Conservation (phyloP, 2,797 vertebrate species). For the Gymnoscopelus microlampas region DNA sequence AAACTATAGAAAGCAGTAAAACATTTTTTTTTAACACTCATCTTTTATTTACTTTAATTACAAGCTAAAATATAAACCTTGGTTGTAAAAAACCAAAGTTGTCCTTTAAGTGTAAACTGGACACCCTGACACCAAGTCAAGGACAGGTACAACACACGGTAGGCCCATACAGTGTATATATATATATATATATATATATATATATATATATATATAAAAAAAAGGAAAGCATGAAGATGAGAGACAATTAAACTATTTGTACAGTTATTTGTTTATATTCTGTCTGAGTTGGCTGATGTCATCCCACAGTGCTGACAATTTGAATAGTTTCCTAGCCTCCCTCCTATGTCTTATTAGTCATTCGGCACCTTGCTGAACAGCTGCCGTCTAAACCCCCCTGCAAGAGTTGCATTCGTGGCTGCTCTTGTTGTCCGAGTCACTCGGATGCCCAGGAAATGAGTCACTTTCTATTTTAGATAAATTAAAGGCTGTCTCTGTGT, state of each 20-base stretch:
- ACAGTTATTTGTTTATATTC: not conserved
- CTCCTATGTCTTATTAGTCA: constrained; percentile 29
- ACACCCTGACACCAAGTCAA: not conserved
- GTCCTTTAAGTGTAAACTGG: not conserved
- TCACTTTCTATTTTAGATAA: constrained; percentile 58
- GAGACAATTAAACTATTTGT: too few species aligned
- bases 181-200: too few species aligned
- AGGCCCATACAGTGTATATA: too few species aligned
- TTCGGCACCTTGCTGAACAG: constrained; percentile 33
- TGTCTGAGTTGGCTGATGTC: not conserved
- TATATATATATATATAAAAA: too few species aligned
- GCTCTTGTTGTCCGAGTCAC: constrained; percentile 48
- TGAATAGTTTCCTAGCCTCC: not conserved
- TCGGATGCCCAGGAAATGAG: constrained; percentile 51
- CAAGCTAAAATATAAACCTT: too few species aligned
- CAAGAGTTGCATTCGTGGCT: constrained; percentile 24
- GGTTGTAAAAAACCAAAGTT: too few species aligned
- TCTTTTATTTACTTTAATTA: too few species aligned
- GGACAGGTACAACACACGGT: not conserved
- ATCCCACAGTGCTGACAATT: not conserved
- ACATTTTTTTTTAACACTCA: too few species aligned
- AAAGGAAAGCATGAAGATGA: not conserved
- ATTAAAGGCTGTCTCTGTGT: constrained; percentile 37
- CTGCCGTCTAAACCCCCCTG: constrained; percentile 21
- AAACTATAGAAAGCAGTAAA: too few species aligned